Conservation (phyloP, 2,888 invertebrate species). For the Mimachlamys varia region DNA sequence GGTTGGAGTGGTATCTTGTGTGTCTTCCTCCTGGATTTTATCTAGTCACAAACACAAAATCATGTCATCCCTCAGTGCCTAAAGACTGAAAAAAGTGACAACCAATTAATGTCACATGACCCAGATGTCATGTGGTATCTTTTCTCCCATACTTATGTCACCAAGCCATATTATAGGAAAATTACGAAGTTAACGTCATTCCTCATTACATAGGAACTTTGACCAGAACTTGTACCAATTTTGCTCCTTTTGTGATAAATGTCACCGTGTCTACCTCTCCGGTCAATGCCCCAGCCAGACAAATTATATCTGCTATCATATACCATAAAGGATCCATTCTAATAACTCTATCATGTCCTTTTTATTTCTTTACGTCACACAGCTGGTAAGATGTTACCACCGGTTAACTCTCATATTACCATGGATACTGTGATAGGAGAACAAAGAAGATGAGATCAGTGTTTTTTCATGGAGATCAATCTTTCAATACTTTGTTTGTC, state of each 20-base stretch:
- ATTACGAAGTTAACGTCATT: not conserved
- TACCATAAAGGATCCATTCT: not conserved
- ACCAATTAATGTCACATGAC: constrained; percentile 4
- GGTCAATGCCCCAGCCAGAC: not conserved
- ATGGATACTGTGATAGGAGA: too few species aligned
- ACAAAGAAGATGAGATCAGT: too few species aligned
- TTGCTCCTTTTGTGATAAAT: not conserved
- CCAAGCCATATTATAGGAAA: not conserved
- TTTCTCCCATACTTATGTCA: not conserved
- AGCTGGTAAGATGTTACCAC: too few species aligned
- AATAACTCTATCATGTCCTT: too few species aligned
- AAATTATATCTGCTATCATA: not conserved
- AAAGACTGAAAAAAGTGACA: not conserved
- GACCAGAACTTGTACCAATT: not conserved
- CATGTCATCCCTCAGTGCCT: not conserved
- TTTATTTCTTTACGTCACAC: too few species aligned
- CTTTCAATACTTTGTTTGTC: too few species aligned
- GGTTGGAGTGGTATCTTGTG: too few species aligned
- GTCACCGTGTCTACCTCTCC: not conserved
- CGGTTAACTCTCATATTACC: too few species aligned
- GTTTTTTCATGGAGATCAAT: too few species aligned
- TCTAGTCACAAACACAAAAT: not conserved
- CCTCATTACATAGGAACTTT: not conserved
- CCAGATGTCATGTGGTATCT: not conserved
- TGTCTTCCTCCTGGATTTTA: not conserved